Conservation (phyloP, 2,797 vertebrate species). For the Pipistrellus kuhlii region DNA sequence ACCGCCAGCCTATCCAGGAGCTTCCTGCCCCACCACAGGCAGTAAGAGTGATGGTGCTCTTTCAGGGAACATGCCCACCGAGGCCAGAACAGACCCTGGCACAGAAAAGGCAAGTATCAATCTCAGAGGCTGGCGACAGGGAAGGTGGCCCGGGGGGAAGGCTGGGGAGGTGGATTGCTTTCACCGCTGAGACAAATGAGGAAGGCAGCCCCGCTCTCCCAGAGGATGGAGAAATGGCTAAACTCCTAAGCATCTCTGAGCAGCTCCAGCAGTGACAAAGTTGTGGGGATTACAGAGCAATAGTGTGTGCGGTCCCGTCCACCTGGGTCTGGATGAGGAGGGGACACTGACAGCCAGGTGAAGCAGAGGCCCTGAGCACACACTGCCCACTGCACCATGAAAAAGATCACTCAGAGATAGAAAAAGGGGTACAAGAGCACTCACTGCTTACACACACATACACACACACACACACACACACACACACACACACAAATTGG, state of each 20-base stretch:
- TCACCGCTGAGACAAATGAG: slow-evolving; percentile 44
- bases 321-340: too few species aligned
- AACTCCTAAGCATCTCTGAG: not conserved
- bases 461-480: not conserved
- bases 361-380: fast-evolving
- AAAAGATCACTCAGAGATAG: not conserved
- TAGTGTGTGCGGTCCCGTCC: not conserved
- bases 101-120: slow-evolving; percentile 50
- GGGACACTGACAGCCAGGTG: not conserved
- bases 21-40: not conserved
- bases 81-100: not conserved
- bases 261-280: not conserved
- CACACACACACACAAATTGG: not conserved
- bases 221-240: not conserved
- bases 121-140: slow-evolving; percentile 29
- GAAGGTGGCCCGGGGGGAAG: slow-evolving; percentile 50
- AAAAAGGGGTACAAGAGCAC: not conserved
- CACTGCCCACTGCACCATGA: fast-evolving
- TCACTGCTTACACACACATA: not conserved
- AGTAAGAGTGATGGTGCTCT: slow-evolving; percentile 25
- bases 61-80: slow-evolving; percentile 3
- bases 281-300: not conserved
- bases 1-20: not conserved
- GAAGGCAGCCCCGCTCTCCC: not conserved
- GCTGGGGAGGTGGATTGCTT: not conserved